A percentile compares a stretch with the other conserved stretches of the same genome.
These are phyloP conservation scores for Piliocolobus tephrosceles DNA, from an alignment of 2,113 vertebrate species.

Conservation along the genomic window DNA sequence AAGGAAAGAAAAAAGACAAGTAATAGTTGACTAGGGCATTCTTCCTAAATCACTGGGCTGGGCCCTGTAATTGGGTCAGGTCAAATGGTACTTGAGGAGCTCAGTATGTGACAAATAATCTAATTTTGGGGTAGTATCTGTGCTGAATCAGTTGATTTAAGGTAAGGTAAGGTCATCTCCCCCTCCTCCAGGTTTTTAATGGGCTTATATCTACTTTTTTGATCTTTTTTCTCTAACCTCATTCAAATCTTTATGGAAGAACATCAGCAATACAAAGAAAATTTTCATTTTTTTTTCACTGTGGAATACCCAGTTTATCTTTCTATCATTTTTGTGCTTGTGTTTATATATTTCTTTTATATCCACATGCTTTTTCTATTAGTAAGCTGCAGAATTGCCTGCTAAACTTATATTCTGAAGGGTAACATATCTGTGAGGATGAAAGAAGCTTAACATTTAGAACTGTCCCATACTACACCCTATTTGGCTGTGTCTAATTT, in stretches of 20 bases:
- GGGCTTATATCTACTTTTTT: neutral
- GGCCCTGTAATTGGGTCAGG: neutral
- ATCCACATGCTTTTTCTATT: neutral
- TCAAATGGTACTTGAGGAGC: neutral
- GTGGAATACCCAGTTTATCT: neutral
- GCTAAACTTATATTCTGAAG: neutral
- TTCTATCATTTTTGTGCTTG: neutral
- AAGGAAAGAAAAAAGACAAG: slow-evolving; percentile 11
- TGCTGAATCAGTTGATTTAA: neutral
- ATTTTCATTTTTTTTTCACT: neutral
- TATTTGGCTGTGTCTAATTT: too few species aligned
- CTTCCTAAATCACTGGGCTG: neutral
- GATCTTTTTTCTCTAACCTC: neutral
- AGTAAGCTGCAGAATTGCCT: neutral
- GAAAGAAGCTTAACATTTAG: too few species aligned
- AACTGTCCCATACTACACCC: too few species aligned
- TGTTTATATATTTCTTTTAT: neutral
- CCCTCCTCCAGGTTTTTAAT: neutral
- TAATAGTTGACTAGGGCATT: neutral
- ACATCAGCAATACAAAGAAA: neutral
- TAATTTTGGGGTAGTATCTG: neutral
- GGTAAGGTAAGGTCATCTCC: neutral
- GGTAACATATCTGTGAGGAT: too few species aligned
- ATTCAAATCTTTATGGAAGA: neutral
- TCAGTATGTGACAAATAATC: neutral